These are phyloP conservation scores for Entelurus aequoreus DNA, from an alignment of 2,113 vertebrate species.

Conservation along the genomic window DNA sequence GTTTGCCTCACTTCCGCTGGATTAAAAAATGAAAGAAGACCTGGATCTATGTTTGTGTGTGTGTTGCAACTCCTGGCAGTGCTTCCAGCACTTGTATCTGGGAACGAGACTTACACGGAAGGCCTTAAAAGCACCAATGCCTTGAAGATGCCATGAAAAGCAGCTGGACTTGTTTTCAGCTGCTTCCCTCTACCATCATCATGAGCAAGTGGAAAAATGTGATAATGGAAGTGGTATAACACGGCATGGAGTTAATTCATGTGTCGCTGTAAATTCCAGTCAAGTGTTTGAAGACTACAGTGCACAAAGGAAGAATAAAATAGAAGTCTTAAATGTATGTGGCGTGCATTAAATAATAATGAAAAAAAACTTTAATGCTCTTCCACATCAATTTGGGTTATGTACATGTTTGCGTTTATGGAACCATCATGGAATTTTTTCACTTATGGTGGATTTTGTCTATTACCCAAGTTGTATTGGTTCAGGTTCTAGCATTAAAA, in stretches of 20 bases:
- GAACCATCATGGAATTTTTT: conserved; percentile 22
- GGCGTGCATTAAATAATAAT: conserved; percentile 27
- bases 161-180: conserved; percentile 56
- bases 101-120: conserved; percentile 41
- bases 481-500: conserved; percentile 26
- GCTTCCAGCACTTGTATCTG: conserved; percentile 46
- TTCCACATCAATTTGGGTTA: conserved; percentile 26
- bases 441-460: conserved; percentile 33
- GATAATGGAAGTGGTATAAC: conserved; percentile 69
- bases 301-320: conserved; percentile 27
- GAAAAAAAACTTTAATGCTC: conserved; percentile 29
- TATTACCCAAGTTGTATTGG: conserved; percentile 15
- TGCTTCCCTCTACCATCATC: conserved; percentile 57
- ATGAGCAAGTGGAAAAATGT: conserved; percentile 69
- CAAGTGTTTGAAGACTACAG: conserved; percentile 61
- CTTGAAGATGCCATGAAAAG: conserved; percentile 62
- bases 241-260: conserved; percentile 61
- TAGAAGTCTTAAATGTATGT: conserved; percentile 37
- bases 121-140: conserved; percentile 41
- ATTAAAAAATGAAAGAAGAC: conserved; percentile 32
- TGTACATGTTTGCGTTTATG: conserved; percentile 28
- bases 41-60: background rate
- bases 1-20: conserved; percentile 43
- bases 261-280: conserved; percentile 62
- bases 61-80: conserved; percentile 32